phyloP scores from a whole-genome alignment of 1,140 invertebrate genomes.

The Tetranychus cinnabarinus region DNA sequence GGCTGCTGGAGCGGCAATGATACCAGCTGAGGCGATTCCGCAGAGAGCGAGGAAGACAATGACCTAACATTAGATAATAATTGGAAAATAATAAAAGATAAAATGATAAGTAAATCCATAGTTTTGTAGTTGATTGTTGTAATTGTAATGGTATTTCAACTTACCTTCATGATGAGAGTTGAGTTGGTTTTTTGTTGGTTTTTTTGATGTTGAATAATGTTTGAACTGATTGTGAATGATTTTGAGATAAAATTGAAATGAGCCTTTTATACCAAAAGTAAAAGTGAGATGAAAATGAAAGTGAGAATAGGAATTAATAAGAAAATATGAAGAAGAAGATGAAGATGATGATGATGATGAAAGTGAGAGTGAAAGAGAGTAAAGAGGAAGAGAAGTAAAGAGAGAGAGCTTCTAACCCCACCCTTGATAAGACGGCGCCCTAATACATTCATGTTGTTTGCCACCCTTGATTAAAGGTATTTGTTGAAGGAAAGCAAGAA shows the following conservation, averaged over 20 bases:
- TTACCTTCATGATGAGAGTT: not conserved
- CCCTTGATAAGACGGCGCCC: too few relatives aligned
- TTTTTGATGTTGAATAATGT: not conserved
- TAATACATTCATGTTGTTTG: too few relatives aligned
- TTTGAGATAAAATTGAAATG: not conserved
- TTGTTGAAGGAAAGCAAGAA: too few relatives aligned
- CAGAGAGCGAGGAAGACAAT: constrained; percentile 1
- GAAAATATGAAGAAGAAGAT: not conserved
- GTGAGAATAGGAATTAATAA: not conserved
- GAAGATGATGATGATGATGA: not conserved
- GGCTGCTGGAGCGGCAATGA: constrained; percentile 13
- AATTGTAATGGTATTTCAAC: not conserved
- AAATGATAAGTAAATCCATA: not conserved
- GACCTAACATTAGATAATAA: not conserved
- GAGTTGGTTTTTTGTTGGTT: constrained; percentile 16
- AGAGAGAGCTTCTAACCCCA: too few relatives aligned
- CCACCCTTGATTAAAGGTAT: too few relatives aligned
- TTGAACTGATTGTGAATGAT: not conserved
- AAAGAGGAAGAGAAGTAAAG: not conserved
- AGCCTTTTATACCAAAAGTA: not conserved
- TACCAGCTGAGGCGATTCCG: not conserved
- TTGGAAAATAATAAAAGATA: not conserved
- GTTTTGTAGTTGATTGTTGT: not conserved
- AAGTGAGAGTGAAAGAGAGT: not conserved
- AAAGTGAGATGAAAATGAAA: not conserved